Evolutionary conservation across 2,797 vertebrate genomes (phyloP).

Genomic region (Sebastes wilsoni): DNA sequence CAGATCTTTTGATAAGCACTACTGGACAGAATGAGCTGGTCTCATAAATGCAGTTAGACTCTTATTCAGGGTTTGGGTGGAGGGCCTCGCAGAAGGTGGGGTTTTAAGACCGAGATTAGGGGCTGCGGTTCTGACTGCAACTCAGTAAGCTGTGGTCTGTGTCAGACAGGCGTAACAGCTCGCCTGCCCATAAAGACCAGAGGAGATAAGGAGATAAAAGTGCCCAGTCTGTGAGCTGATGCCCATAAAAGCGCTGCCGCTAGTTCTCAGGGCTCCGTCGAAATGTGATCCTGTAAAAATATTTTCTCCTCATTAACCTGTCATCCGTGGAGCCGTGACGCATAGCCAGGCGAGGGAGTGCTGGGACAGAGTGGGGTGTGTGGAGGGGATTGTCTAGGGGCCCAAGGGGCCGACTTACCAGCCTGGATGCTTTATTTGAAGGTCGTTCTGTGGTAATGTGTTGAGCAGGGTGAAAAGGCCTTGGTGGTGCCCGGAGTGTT

Average conservation of each 20-base stretch:
- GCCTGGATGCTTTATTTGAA: conserved; percentile 75
- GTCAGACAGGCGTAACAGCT: conserved; percentile 62
- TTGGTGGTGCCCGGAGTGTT: conserved; percentile 66
- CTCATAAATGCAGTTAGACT: conserved; percentile 35
- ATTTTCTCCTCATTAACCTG: conserved; percentile 89
- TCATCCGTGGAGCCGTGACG: conserved; percentile 79
- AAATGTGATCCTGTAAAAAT: conserved; percentile 87
- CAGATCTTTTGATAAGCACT: conserved; percentile 58
- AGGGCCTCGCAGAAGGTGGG: conserved; percentile 41
- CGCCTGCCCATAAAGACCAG: conserved; percentile 65
- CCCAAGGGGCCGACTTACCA: conserved; percentile 56
- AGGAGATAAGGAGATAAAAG: conserved; percentile 80
- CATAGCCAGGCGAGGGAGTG: conserved; percentile 62
- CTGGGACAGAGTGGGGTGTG: conserved; percentile 44
- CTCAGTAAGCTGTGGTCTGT: conserved; percentile 60
- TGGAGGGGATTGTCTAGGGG: conserved; percentile 55
- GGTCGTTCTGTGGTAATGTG: conserved; percentile 73
- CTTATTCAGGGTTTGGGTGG: conserved; percentile 28
- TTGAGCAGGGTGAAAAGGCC: conserved; percentile 74
- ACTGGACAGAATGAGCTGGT: conserved; percentile 22
- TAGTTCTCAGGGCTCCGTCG: conserved; percentile 69
- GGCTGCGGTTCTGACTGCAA: conserved; percentile 30
- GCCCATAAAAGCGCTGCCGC: conserved; percentile 79
- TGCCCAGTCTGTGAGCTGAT: conserved; percentile 68
- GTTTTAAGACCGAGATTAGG: conserved; percentile 60